phyloP scores from a whole-genome alignment of 2,113 vertebrate genomes.

The Ceratotherium simum region DNA sequence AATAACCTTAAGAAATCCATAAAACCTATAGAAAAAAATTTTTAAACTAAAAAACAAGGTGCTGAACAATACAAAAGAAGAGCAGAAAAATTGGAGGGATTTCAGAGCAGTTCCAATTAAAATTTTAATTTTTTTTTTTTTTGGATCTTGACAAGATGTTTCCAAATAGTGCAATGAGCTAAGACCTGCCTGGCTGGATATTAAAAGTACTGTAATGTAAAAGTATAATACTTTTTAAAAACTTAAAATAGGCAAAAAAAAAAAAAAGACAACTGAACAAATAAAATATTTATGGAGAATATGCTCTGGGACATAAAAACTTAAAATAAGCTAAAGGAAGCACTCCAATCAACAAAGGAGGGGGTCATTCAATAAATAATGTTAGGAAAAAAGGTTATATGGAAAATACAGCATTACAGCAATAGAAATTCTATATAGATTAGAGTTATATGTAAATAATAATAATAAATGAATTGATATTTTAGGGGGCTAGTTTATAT shows the following conservation, averaged over 20 bases:
- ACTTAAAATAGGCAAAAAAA: not conserved
- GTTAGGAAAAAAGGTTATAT: not conserved
- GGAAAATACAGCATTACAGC: not conserved
- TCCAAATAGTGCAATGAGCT: not conserved
- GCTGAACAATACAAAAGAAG: not conserved
- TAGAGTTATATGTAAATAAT: not conserved
- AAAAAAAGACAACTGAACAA: not conserved
- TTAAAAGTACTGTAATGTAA: not conserved
- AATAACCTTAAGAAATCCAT: not conserved
- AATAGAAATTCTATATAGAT: not conserved
- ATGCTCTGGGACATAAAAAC: not conserved
- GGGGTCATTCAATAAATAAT: not conserved
- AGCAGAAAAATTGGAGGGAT: not conserved
- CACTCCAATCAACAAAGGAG: not conserved
- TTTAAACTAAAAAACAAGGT: not conserved
- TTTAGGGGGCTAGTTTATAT: not conserved
- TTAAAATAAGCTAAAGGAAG: not conserved
- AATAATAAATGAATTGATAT: not conserved
- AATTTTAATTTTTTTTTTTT: not conserved
- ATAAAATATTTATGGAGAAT: conserved; percentile 29
- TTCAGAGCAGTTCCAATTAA: not conserved
- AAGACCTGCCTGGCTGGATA: not conserved
- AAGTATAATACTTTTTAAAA: not conserved
- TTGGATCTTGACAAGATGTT: not conserved
- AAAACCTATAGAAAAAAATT: not conserved